Percentiles rank a stretch among this genome's conserved stretches.
Conservation (phyloP, 37 sponge, comb jelly and placozoan genomes). For the Lycopodina hypogea region DNA sequence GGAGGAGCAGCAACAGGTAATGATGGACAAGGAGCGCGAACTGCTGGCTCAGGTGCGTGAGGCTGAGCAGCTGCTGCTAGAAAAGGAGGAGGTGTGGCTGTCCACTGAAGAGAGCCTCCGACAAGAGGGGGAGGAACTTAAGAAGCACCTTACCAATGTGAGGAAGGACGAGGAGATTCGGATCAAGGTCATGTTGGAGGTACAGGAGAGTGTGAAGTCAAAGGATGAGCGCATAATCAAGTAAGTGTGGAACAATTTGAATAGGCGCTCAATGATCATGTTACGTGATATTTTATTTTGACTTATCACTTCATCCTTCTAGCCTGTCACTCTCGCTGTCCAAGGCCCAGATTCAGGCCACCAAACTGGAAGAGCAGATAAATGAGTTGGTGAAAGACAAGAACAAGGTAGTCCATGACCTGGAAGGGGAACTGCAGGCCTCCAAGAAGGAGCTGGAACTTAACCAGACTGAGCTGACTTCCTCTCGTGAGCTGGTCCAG, state of each 20-base stretch:
- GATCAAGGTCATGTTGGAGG: constrained; percentile 11
- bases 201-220: neutral
- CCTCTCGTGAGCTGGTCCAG: constrained; percentile 34
- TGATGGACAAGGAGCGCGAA: constrained; percentile 15
- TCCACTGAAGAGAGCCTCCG: constrained; percentile 4
- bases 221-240: constrained; percentile 50
- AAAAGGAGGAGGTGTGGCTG: constrained; percentile 37
- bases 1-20: constrained; percentile 12
- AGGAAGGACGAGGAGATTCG: constrained; percentile 5
- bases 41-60: constrained; percentile 21
- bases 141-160: neutral
- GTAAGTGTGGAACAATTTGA: constrained; percentile 11
- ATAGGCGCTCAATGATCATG: neutral
- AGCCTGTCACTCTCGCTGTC: constrained; percentile 34
- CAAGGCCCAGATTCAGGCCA: constrained; percentile 31
- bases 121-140: constrained; percentile 23
- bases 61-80: constrained; percentile 3
- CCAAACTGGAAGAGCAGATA: constrained; percentile 30
- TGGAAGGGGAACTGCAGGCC: constrained; percentile 8
- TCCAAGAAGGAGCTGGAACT: constrained; percentile 9
- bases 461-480: constrained; percentile 16
- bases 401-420: constrained; percentile 30
- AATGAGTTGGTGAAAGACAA: constrained; percentile 39
- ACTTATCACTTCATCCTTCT: neutral
- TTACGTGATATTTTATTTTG: neutral